These are phyloP conservation scores for Octopus sinensis DNA, from an alignment of 1,140 invertebrate genomes.

Conservation along the genomic window DNA sequence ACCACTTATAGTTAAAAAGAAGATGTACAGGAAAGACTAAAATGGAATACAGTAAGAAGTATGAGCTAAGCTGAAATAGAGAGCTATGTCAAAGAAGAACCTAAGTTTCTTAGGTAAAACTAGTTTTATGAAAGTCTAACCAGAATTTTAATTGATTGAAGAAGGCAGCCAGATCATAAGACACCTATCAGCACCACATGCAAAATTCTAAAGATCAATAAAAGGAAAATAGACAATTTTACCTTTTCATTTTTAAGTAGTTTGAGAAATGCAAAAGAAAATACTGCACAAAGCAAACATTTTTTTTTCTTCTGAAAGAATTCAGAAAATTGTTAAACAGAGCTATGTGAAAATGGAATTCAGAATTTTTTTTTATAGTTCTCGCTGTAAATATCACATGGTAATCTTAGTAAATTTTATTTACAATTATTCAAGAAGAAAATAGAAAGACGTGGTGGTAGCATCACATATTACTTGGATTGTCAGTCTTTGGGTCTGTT, in stretches of 20 bases:
- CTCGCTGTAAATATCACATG: conserved; percentile 9
- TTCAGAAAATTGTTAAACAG: background rate
- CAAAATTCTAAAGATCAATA: conserved; percentile 3
- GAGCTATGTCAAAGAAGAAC: background rate
- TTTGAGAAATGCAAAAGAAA: background rate
- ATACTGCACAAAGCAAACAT: conserved; percentile 9
- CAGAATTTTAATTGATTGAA: conserved; percentile 3
- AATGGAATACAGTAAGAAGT: background rate
- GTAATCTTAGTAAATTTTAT: conserved; percentile 12
- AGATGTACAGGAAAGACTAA: background rate
- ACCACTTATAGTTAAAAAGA: background rate
- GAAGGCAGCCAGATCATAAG: conserved; percentile 7
- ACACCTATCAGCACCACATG: conserved; percentile 10
- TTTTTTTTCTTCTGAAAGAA: background rate
- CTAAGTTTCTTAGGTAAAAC: background rate
- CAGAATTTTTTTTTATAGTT: conserved; percentile 1
- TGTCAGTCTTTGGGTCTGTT: conserved; percentile 7
- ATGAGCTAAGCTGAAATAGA: background rate
- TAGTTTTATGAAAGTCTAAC: background rate
- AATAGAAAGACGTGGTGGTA: conserved; percentile 12
- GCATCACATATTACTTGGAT: conserved; percentile 12
- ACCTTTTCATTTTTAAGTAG: background rate
- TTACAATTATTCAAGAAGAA: conserved; percentile 13
- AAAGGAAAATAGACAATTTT: background rate
- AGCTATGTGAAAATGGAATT: background rate